phyloP scores from a whole-genome alignment of 1,140 invertebrate species.

The Papilio helenus region DNA sequence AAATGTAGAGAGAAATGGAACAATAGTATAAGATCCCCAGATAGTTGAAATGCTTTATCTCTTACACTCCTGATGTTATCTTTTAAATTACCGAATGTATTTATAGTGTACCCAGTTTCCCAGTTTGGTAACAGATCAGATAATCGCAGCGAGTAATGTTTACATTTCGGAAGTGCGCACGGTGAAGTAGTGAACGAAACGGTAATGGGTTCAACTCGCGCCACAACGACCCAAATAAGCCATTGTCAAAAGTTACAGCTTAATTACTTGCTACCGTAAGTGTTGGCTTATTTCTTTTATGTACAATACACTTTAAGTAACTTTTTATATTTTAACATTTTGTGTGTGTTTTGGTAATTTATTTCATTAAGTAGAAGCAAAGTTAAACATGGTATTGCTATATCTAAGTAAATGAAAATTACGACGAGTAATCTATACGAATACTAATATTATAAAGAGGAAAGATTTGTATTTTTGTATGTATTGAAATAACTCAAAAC shows the following conservation, averaged over 20 bases:
- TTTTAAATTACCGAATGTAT: constrained; percentile 4
- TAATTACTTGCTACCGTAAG: constrained; percentile 14
- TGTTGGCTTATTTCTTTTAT: constrained; percentile 7
- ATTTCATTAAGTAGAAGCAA: neutral
- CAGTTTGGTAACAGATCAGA: neutral
- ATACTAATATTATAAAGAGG: too few relatives aligned
- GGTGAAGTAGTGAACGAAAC: constrained; percentile 6
- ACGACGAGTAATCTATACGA: too few relatives aligned
- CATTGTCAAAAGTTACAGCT: constrained; percentile 14
- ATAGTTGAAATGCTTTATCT: too few relatives aligned
- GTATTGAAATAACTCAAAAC: too few relatives aligned
- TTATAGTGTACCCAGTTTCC: neutral
- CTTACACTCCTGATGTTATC: neutral
- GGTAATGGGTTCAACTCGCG: constrained; percentile 11
- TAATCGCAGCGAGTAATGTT: neutral
- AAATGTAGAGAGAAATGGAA: too few relatives aligned
- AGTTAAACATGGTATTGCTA: too few relatives aligned
- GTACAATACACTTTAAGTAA: neutral
- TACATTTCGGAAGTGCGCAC: neutral
- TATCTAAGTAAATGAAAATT: too few relatives aligned
- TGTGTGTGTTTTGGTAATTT: neutral
- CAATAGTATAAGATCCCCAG: too few relatives aligned
- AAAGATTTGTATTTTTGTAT: too few relatives aligned
- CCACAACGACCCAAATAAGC: constrained; percentile 2
- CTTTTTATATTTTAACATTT: neutral